Percentiles rank a stretch among this genome's conserved stretches.
Conservation (phyloP, 2,797 vertebrate genomes). For the Sebastes nivosus region DNA sequence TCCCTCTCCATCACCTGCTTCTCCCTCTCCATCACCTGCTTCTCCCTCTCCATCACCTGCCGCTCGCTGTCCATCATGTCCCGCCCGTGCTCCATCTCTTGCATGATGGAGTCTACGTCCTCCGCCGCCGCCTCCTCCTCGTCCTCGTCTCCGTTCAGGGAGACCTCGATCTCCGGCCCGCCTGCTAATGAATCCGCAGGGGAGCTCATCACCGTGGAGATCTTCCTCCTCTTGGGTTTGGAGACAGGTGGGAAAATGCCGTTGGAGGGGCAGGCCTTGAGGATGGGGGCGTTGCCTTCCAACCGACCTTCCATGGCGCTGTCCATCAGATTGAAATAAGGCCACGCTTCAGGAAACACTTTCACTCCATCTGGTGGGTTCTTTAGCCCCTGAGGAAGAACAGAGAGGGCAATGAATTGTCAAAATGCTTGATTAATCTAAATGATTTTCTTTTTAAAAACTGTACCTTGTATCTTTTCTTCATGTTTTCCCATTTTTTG, state of each 20-base stretch:
- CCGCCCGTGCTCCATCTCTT: conserved; percentile 59
- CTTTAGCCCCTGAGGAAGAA: conserved; percentile 70
- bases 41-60: conserved; percentile 50
- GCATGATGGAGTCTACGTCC: conserved; percentile 49
- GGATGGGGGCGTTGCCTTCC: conserved; percentile 46
- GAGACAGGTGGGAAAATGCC: conserved; percentile 43
- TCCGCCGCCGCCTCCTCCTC: neutral
- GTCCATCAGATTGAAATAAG: conserved; percentile 74
- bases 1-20: conserved; percentile 70
- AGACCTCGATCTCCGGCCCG: conserved; percentile 57
- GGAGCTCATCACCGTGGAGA: neutral
- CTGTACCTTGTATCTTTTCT: conserved; percentile 79
- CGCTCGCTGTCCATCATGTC: conserved; percentile 42
- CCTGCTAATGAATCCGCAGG: neutral
- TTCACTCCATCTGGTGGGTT: conserved; percentile 67
- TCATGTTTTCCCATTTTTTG: conserved; percentile 84
- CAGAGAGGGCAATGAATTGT: neutral
- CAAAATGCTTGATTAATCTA: neutral
- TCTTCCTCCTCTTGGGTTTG: conserved; percentile 56
- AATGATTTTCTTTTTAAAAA: neutral
- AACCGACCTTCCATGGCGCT: conserved; percentile 76
- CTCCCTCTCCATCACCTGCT: conserved; percentile 50
- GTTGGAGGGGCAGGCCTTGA: conserved; percentile 27
- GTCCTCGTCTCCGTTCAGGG: conserved; percentile 46
- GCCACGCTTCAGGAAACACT: conserved; percentile 70